These are phyloP conservation scores for Lutraria lutraria DNA, from an alignment of 2,888 invertebrate genomes.

Conservation along the genomic window DNA sequence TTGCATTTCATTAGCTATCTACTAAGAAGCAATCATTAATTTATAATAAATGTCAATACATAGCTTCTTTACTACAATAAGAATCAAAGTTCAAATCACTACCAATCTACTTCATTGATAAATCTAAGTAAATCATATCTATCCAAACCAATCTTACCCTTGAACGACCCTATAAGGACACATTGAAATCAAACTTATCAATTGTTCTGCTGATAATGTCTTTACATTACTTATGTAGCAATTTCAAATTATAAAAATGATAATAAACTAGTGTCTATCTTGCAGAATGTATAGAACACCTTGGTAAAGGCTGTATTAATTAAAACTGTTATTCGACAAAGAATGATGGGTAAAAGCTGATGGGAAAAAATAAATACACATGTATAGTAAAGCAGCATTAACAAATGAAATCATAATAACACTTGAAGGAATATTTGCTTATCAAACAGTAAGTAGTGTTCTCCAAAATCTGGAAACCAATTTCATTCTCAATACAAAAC, in stretches of 20 bases:
- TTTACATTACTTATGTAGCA: not conserved
- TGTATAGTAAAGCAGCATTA: not conserved
- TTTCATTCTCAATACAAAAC: no score
- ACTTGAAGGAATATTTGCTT: no score
- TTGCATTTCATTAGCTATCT: no score
- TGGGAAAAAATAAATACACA: not conserved
- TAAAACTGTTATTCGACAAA: not conserved
- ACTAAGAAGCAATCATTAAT: not conserved
- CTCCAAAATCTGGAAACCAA: no score
- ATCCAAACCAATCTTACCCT: not conserved
- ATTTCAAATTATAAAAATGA: no score
- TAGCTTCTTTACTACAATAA: not conserved
- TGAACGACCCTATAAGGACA: constrained; percentile 20
- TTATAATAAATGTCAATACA: not conserved
- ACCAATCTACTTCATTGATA: constrained; percentile 16
- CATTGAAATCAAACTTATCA: not conserved
- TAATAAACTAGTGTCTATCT: no score
- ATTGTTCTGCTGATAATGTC: not conserved
- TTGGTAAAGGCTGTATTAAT: not conserved
- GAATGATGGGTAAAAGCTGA: not conserved
- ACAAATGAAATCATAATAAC: not conserved
- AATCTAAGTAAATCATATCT: not conserved
- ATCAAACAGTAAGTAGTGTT: no score
- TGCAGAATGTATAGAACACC: no score
- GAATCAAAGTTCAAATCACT: not conserved